phyloP scores from a whole-genome alignment of 2,888 invertebrate species.

The Amiota mariae region DNA sequence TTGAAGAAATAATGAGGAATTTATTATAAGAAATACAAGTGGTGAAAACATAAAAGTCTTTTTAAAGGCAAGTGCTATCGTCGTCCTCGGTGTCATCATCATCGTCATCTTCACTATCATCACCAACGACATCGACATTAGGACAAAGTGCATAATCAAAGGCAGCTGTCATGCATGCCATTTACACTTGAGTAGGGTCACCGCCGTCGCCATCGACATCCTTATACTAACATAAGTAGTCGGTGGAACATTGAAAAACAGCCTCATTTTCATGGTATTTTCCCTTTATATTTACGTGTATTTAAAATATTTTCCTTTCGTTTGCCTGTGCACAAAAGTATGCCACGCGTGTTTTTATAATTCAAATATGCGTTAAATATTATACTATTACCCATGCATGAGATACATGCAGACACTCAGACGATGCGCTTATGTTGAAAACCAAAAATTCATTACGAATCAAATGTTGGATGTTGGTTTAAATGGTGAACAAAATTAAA shows the following conservation, averaged over 20 bases:
- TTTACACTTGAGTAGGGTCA: constrained; percentile 14
- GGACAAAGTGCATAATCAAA: neutral
- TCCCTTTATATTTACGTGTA: too few species aligned
- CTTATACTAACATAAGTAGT: too few species aligned
- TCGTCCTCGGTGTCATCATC: too few species aligned
- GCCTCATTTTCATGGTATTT: too few species aligned
- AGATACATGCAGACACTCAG: too few species aligned
- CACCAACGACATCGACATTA: neutral
- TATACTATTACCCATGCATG: too few species aligned
- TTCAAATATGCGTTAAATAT: constrained; percentile 13
- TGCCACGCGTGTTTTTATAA: neutral
- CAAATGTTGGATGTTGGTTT: neutral
- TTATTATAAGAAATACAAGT: neutral
- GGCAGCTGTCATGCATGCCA: neutral
- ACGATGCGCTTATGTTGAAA: too few species aligned
- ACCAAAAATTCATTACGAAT: too few species aligned
- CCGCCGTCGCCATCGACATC: neutral
- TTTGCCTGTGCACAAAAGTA: neutral
- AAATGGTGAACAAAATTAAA: constrained; percentile 2
- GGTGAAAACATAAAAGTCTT: constrained; percentile 6
- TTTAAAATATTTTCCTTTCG: neutral
- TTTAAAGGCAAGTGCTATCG: neutral
- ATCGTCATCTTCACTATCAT: too few species aligned
- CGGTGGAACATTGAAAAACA: too few species aligned
- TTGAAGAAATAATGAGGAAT: neutral